These are phyloP conservation scores for Neomicropteryx cornuta DNA, from an alignment of 1,140 invertebrate species.

Conservation along the genomic window DNA sequence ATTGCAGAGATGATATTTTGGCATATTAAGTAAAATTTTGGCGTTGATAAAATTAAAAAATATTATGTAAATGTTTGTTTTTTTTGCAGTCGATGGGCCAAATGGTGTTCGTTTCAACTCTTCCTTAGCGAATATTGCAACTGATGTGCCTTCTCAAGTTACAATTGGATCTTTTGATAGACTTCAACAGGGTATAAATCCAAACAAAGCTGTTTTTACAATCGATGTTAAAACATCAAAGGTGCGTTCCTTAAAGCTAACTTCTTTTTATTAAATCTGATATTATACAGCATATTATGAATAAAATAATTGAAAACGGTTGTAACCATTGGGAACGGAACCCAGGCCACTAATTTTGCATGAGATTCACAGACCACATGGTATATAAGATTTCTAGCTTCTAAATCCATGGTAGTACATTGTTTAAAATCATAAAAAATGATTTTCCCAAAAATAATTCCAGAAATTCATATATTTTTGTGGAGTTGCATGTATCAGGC, in stretches of 20 bases:
- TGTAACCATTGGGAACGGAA: too few relatives aligned
- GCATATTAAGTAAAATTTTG: slow-evolving; percentile 3
- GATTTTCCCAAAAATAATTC: too few relatives aligned
- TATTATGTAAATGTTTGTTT: slow-evolving; percentile 6
- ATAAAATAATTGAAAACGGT: too few relatives aligned
- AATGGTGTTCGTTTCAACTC: slow-evolving; percentile 39
- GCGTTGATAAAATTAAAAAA: slow-evolving; percentile 1
- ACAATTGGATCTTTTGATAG: slow-evolving; percentile 27
- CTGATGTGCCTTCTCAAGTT: slow-evolving; percentile 25
- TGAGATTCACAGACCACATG: too few relatives aligned
- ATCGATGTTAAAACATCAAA: slow-evolving; percentile 42
- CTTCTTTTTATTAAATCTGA: too few relatives aligned
- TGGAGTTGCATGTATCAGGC: too few relatives aligned
- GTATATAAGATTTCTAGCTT: too few relatives aligned
- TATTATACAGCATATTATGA: too few relatives aligned
- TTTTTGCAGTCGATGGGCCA: slow-evolving; percentile 33
- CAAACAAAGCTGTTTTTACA: slow-evolving; percentile 44
- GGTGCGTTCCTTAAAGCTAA: slow-evolving; percentile 21
- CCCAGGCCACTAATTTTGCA: too few relatives aligned
- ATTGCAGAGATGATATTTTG: background rate
- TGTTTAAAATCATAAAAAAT: too few relatives aligned
- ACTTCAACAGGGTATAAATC: slow-evolving; percentile 34
- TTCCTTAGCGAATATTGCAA: slow-evolving; percentile 17
- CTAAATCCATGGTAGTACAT: too few relatives aligned
- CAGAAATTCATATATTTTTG: too few relatives aligned